Base-by-base conservation (phyloP, 2,113 vertebrate species). In the Gallinago paraguaiae region DNA sequence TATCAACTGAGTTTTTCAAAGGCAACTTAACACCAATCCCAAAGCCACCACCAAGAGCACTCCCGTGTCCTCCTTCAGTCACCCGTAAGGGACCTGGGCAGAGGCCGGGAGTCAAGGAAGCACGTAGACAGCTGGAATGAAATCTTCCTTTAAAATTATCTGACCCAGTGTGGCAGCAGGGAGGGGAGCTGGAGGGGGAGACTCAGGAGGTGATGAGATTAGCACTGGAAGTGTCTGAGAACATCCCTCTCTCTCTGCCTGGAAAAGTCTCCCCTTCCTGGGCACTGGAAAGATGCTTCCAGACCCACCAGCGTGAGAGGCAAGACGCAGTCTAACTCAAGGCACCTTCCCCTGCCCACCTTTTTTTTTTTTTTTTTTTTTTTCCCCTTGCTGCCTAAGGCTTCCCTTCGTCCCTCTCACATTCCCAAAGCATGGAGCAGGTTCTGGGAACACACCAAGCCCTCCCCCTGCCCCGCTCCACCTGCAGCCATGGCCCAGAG, bases 41-140 rank as follows among this genome's bases (percentile, higher is more conserved):
- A 50, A 54, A 51, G 45, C 35, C 39, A 13, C 3, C 67, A 7
- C 45, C 10, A 16, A 9, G 43, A 45, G 46, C 67, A 17, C 16
- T 53, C 23, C 1, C 5, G 8, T 0, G 5, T 41, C 70, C 61
- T 64, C n/a, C 69, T 46, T 14, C 64, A 3, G 17, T 10, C 33
- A 11, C 35, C n/a, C 4, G 0, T 3, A 18, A 20, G 13, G 35
- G 83, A 9, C 2, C 0, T 0, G 30, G 39, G 53, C 25, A 33
- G 83, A 56, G 0, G 4, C 68, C 50, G 10, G 50, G 31, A 56
- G 80, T 46, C 41, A 24, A 10, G 43, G 56, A 7, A 72, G 50
- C 59, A 9, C 3, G 0, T 0, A 17, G 70, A 20, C 7, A 45
- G 56, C 45, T 27, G 35, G n/a, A 69, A 31, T 10, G 6, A 72